These are phyloP conservation scores for Glomeris maerens DNA, from an alignment of 1,140 invertebrate species.

Conservation along the genomic window DNA sequence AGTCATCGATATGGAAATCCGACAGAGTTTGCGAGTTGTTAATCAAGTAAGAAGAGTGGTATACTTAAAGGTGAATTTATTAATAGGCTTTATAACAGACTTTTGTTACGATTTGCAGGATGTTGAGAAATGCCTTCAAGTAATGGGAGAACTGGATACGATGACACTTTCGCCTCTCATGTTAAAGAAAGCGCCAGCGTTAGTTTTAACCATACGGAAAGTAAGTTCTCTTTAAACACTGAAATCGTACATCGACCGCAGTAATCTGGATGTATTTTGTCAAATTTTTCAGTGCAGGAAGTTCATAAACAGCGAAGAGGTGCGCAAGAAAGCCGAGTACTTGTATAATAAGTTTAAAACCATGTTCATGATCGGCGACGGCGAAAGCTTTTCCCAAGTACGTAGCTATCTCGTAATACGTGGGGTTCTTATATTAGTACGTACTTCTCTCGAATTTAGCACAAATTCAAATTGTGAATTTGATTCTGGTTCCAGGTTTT, in stretches of 20 bases:
- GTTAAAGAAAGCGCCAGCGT: constrained; percentile 68
- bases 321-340: constrained; percentile 28
- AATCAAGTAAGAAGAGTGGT: constrained; percentile 20
- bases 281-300: constrained; percentile 25
- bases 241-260: not conserved
- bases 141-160: constrained; percentile 44
- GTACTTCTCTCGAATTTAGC: not conserved
- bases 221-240: too few species aligned
- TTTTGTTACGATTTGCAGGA: too few species aligned
- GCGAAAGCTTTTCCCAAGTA: constrained; percentile 21
- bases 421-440: not conserved
- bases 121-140: constrained; percentile 37
- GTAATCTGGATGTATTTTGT: constrained; percentile 7
- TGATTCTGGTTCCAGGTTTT: constrained; percentile 2
- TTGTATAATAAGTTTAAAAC: constrained; percentile 31
- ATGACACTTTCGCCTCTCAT: constrained; percentile 56
- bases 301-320: constrained; percentile 27
- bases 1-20: constrained; percentile 56
- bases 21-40: constrained; percentile 33
- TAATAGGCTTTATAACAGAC: too few species aligned
- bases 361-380: constrained; percentile 27
- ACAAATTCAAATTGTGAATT: not conserved
- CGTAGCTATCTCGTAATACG: not conserved
- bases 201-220: constrained; percentile 50
- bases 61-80: too few species aligned